Evolutionary conservation across 2,888 invertebrate genomes (phyloP).

Genomic region (Pristionchus entomophagus): DNA sequence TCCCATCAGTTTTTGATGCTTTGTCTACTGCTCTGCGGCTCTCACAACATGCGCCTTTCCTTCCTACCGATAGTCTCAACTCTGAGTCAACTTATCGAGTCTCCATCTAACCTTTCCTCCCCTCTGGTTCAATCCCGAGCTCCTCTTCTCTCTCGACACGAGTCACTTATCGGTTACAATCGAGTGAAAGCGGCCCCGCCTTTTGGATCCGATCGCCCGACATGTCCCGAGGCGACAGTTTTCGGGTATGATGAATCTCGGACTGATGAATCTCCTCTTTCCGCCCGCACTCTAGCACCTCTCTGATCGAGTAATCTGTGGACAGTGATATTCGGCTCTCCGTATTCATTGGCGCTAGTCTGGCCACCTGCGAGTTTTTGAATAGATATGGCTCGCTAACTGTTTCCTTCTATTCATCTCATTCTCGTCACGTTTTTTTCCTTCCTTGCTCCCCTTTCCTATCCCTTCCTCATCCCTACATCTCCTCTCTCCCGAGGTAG

Average conservation of each 20-base stretch:
- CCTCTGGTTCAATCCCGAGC: slow-evolving; percentile 18
- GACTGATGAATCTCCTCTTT: not conserved
- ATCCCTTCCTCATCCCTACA: not conserved
- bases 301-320: too few relatives aligned
- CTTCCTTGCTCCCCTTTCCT: not conserved
- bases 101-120: slow-evolving; percentile 1
- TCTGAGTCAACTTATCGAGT: not conserved
- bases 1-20: not conserved
- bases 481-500: not conserved
- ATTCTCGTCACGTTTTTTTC: not conserved
- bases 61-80: too few relatives aligned
- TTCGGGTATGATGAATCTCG: not conserved
- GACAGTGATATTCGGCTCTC: too few relatives aligned
- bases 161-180: not conserved
- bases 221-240: not conserved
- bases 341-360: too few relatives aligned
- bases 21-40: not conserved
- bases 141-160: slow-evolving; percentile 4
- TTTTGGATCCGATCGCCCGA: too few relatives aligned
- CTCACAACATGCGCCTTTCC: not conserved
- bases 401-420: not conserved
- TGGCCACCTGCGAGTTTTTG: not conserved
- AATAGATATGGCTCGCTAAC: not conserved
- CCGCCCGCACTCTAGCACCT: not conserved
- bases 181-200: too few relatives aligned